Conservation (phyloP, 2,113 vertebrate species). For the Vombatus ursinus region DNA sequence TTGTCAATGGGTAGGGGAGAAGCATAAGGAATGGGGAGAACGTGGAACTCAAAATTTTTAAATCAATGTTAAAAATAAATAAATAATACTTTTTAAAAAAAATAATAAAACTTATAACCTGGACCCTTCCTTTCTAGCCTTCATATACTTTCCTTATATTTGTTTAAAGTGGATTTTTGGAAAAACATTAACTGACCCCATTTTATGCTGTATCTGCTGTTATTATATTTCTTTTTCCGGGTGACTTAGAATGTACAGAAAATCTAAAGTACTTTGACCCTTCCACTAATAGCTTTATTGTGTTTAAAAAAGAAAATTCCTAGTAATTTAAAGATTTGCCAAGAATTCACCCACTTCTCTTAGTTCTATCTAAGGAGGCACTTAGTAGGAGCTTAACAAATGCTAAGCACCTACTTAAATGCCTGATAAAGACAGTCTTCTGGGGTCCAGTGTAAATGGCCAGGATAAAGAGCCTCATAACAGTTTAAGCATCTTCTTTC, state of each 20-base stretch:
- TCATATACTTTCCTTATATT: background rate
- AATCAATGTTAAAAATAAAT: no score
- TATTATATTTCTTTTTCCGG: background rate
- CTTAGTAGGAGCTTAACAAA: background rate
- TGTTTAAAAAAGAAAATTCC: background rate
- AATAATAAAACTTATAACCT: background rate
- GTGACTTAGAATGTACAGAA: background rate
- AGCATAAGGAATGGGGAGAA: no score
- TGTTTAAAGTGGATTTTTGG: background rate
- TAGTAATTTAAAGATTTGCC: background rate
- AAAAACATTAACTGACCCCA: background rate
- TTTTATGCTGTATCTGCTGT: background rate
- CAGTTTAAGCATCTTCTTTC: background rate
- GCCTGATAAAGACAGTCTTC: background rate
- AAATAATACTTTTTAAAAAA: no score
- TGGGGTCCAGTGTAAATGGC: background rate
- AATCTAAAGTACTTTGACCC: background rate
- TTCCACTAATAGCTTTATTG: background rate
- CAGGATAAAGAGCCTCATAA: background rate
- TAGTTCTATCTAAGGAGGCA: background rate
- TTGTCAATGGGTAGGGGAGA: no score
- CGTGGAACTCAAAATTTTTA: no score
- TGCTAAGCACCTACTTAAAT: background rate
- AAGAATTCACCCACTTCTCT: background rate
- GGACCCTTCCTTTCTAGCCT: background rate